Percentiles rank a stretch among this genome's conserved stretches.
Evolutionary conservation across 2,113 vertebrate genomes (phyloP).

Genomic region (Ophthalmolycus amberensis): DNA sequence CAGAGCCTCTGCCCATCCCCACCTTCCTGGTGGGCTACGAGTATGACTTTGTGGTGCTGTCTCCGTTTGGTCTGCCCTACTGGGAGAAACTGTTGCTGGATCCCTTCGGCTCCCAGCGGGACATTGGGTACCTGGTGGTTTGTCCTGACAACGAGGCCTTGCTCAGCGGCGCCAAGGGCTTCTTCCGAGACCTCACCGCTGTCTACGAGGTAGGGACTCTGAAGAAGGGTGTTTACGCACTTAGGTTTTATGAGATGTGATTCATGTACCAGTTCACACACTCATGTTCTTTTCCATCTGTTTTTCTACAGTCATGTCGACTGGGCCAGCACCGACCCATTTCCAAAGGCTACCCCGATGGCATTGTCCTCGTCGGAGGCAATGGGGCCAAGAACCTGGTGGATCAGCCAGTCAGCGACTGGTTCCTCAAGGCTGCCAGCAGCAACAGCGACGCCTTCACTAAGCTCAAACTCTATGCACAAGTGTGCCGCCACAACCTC

Average conservation of each 20-base stretch:
- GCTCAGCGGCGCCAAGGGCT: conserved; percentile 95
- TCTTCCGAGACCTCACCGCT: conserved; percentile 96
- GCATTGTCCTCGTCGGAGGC: conserved; percentile 93
- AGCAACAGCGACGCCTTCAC: conserved; percentile 92
- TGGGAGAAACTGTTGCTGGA: conserved; percentile 98
- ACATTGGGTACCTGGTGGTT: conserved; percentile 97
- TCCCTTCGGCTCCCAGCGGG: conserved; percentile 96
- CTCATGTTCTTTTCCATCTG: not conserved
- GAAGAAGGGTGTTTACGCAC: not conserved
- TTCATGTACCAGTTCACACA: not conserved
- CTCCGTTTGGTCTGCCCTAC: conserved; percentile 96
- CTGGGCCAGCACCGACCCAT: conserved; percentile 98
- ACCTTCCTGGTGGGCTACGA: conserved; percentile 98
- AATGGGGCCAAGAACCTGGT: conserved; percentile 90
- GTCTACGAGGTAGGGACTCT: conserved; percentile 91
- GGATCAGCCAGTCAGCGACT: conserved; percentile 94
- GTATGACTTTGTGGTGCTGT: conserved; percentile 98
- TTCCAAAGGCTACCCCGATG: conserved; percentile 92
- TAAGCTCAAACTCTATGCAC: conserved; percentile 96
- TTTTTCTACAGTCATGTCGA: conserved; percentile 89
- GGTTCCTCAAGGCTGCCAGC: conserved; percentile 93
- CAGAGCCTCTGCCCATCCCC: conserved; percentile 98
- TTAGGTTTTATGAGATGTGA: not conserved
- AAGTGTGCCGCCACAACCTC: conserved; percentile 97
- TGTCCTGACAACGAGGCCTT: conserved; percentile 98